A percentile compares a stretch with the other conserved stretches of the same genome.
phyloP scores from a whole-genome alignment of 2,888 invertebrate species.

The Athripsodes cinereus region DNA sequence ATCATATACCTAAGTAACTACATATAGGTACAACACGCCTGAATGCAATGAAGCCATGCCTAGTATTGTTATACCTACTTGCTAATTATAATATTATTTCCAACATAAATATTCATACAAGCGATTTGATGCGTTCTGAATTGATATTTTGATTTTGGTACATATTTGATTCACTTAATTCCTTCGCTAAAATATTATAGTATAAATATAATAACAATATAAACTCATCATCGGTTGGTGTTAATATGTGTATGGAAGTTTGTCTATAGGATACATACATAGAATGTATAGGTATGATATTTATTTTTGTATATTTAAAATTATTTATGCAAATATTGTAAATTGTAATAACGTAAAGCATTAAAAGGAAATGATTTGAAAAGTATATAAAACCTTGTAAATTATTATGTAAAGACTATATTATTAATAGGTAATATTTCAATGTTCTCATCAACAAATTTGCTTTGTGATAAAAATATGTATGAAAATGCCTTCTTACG shows the following conservation, averaged over 20 bases:
- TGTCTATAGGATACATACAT: background rate
- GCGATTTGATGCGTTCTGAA: background rate
- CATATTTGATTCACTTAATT: background rate
- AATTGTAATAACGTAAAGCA: background rate
- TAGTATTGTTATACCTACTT: too few relatives aligned
- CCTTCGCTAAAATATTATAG: too few relatives aligned
- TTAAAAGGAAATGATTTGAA: slow-evolving; percentile 14
- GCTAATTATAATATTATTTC: too few relatives aligned
- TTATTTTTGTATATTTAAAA: slow-evolving; percentile 16
- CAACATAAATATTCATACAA: background rate
- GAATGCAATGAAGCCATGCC: too few relatives aligned
- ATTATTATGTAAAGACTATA: slow-evolving; percentile 1
- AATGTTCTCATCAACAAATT: background rate
- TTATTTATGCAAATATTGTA: slow-evolving; percentile 15
- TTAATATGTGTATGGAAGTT: too few relatives aligned
- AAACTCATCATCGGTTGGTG: too few relatives aligned
- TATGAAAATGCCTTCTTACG: too few relatives aligned
- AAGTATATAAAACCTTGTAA: background rate
- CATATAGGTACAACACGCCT: too few relatives aligned
- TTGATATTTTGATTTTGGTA: background rate
- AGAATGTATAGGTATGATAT: slow-evolving; percentile 4
- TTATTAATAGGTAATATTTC: background rate
- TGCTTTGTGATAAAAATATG: background rate
- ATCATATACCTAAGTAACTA: too few relatives aligned
- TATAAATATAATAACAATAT: too few relatives aligned